A percentile compares a stretch with the other conserved stretches of the same genome.
Evolutionary conservation across 2,113 vertebrate genomes (phyloP).

Genomic region (Tragelaphus buxtoni): DNA sequence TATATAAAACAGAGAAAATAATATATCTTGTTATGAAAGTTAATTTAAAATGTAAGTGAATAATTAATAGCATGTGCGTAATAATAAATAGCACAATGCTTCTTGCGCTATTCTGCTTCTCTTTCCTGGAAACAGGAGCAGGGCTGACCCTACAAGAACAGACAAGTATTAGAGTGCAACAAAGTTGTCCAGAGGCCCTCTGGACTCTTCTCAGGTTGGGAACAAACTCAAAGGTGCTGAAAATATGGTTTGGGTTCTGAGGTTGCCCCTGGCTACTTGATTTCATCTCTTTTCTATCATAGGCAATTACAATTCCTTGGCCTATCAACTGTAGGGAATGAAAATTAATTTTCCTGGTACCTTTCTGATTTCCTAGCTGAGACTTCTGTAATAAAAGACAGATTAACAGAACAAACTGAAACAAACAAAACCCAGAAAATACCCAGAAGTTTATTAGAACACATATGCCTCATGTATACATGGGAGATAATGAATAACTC

Average conservation of each 20-base stretch:
- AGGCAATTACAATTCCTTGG: not conserved
- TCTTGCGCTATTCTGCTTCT: not conserved
- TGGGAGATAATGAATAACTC: not conserved
- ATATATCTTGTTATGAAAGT: not conserved
- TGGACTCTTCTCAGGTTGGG: not conserved
- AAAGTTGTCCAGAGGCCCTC: not conserved
- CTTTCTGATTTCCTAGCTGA: not conserved
- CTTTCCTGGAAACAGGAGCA: not conserved
- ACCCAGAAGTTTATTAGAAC: not conserved
- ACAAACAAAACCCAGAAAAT: not conserved
- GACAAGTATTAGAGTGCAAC: not conserved
- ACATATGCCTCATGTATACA: not conserved
- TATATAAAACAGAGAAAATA: not conserved
- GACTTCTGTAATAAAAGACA: not conserved
- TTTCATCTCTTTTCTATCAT: not conserved
- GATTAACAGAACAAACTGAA: not conserved
- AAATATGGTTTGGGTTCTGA: not conserved
- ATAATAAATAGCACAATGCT: not conserved
- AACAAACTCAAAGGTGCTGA: not conserved
- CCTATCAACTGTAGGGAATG: not conserved
- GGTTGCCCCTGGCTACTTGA: not conserved
- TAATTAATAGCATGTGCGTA: not conserved
- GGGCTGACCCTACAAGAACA: not conserved
- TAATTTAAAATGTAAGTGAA: not conserved
- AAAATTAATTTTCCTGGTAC: not conserved